phyloP scores from a whole-genome alignment of 2,888 invertebrate species.

The Tetrapedia diversipes region DNA sequence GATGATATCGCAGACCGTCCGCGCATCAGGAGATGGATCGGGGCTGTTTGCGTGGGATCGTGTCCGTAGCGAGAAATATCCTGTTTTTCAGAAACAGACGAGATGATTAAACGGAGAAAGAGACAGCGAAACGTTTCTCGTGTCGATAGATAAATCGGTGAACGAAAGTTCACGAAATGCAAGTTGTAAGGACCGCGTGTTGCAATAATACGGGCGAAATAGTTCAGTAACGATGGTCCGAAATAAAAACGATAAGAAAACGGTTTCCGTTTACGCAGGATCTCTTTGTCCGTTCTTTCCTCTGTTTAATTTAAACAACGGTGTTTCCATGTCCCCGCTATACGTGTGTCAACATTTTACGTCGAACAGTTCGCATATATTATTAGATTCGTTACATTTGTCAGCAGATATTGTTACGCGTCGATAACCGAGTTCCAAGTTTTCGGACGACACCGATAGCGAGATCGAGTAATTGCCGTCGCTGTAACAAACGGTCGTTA shows the following conservation, averaged over 20 bases:
- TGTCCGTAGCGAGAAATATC: conserved; percentile 7
- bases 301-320: not conserved
- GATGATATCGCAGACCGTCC: not conserved
- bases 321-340: not conserved
- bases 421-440: not conserved
- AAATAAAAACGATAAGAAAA: too few relatives aligned
- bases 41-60: conserved; percentile 1
- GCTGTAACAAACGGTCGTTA: not conserved
- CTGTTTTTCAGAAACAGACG: conserved; percentile 20
- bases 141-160: conserved; percentile 56
- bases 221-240: too few relatives aligned
- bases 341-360: too few relatives aligned
- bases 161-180: conserved; percentile 21
- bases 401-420: not conserved
- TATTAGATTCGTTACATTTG: not conserved
- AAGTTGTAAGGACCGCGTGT: conserved; percentile 29
- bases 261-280: not conserved
- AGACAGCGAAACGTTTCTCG: conserved; percentile 48
- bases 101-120: conserved; percentile 27
- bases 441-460: not conserved
- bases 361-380: too few relatives aligned
- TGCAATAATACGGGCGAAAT: too few relatives aligned
- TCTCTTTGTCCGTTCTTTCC: not conserved
- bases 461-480: not conserved
- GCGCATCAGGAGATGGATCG: not conserved